Percentiles rank a stretch among this genome's conserved stretches.
Conservation (phyloP, 2,113 vertebrate species). For the Phasianus colchicus region DNA sequence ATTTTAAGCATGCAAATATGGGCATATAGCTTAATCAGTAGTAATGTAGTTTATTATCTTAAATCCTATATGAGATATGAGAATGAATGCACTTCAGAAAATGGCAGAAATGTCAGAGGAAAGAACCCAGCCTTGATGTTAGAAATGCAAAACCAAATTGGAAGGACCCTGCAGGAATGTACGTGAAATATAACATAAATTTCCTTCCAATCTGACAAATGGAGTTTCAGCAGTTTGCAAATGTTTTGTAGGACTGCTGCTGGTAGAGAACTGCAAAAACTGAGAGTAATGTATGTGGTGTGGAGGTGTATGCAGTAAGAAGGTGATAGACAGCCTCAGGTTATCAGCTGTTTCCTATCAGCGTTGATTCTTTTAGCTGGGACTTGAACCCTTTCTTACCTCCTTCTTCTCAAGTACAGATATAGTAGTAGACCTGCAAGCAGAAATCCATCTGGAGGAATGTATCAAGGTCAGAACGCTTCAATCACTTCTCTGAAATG, state of each 20-base stretch:
- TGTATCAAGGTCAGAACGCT: constrained; percentile 36
- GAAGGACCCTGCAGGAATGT: not conserved
- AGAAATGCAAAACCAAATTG: not conserved
- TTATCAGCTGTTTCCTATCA: not conserved
- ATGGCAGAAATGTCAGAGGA: not conserved
- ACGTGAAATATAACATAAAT: not conserved
- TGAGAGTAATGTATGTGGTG: accelerated
- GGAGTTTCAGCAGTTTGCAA: not conserved
- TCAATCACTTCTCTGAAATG: constrained; percentile 30
- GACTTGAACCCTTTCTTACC: not conserved
- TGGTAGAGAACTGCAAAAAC: accelerated
- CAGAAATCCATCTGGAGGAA: constrained; percentile 45
- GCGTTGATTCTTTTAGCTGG: not conserved
- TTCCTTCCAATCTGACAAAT: no score
- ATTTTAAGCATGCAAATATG: not conserved
- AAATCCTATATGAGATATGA: not conserved
- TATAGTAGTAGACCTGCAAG: not conserved
- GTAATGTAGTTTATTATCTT: not conserved
- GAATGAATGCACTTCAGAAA: not conserved
- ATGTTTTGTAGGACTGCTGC: not conserved
- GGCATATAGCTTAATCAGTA: not conserved
- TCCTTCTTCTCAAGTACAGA: not conserved
- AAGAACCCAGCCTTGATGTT: not conserved
- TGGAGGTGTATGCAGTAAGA: not conserved
- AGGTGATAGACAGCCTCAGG: not conserved